phyloP scores from a whole-genome alignment of 2,797 vertebrate species.

The Pseudochirops cupreus region DNA sequence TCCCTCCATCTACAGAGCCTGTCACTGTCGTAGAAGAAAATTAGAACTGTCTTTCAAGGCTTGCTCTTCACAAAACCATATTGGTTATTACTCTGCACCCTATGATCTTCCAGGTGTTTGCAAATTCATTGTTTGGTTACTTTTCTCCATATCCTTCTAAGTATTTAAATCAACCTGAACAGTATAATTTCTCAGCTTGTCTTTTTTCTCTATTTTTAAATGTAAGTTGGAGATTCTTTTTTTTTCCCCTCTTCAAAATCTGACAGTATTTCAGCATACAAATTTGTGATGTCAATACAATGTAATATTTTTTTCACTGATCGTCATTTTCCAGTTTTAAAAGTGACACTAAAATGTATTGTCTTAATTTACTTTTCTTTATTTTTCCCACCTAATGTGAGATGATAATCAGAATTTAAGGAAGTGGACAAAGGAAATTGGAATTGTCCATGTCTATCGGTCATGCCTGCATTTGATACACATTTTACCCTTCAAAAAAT shows the following conservation, averaged over 20 bases:
- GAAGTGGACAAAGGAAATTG: not conserved
- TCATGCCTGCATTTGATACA: not conserved
- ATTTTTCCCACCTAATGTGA: slow-evolving; percentile 37
- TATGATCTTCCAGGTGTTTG: not conserved
- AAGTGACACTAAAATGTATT: not conserved
- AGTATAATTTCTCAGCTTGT: slow-evolving; percentile 13
- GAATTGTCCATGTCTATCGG: not conserved
- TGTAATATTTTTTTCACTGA: not conserved
- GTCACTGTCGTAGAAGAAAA: slow-evolving; percentile 33
- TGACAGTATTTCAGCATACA: slow-evolving; percentile 7
- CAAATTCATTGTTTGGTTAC: slow-evolving; percentile 25
- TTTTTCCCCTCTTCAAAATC: slow-evolving; percentile 4
- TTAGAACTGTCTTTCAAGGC: slow-evolving; percentile 28
- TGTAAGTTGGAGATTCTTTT: not conserved
- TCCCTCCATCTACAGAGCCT: not conserved
- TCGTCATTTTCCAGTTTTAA: slow-evolving; percentile 24
- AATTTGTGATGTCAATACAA: slow-evolving; percentile 12
- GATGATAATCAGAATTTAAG: not conserved
- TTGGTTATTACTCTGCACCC: slow-evolving; percentile 11
- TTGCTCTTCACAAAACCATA: not conserved
- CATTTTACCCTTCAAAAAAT: not conserved
- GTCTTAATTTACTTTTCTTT: not conserved
- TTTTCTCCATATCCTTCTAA: slow-evolving; percentile 3
- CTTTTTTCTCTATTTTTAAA: not conserved
- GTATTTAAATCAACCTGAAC: slow-evolving; percentile 8